A percentile compares a stretch with the other conserved stretches of the same genome.
Conservation (phyloP, 2,888 invertebrate genomes). For the Emmelina monodactyla region DNA sequence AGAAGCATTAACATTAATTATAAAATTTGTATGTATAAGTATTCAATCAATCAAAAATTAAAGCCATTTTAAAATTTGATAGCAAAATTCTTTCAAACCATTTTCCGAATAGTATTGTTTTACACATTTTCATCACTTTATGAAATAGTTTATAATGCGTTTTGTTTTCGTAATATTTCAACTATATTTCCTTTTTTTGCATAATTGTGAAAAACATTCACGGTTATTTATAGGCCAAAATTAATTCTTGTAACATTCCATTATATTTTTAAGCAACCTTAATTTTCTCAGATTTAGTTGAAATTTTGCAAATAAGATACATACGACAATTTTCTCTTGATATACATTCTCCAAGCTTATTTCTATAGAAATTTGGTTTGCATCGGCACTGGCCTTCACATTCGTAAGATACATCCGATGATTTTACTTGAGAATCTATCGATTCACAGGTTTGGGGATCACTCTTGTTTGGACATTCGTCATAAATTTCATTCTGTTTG, state of each 20-base stretch:
- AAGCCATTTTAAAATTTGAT: too few species aligned
- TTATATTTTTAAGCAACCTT: neutral
- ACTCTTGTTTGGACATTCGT: neutral
- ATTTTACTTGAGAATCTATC: neutral
- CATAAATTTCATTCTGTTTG: neutral
- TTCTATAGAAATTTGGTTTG: conserved; percentile 4
- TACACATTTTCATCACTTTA: too few species aligned
- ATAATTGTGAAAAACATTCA: too few species aligned
- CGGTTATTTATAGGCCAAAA: neutral
- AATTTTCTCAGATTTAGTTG: neutral
- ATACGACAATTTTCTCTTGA: conserved; percentile 2
- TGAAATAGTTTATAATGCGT: too few species aligned
- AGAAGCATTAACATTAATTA: neutral
- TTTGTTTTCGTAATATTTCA: too few species aligned
- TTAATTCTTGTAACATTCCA: neutral
- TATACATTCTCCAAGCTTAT: conserved; percentile 7
- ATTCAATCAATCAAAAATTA: too few species aligned
- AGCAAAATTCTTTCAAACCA: too few species aligned
- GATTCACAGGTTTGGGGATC: neutral
- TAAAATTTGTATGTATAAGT: too few species aligned
- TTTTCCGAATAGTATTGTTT: too few species aligned
- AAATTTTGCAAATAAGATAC: neutral
- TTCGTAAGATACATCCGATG: neutral
- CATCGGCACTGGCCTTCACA: conserved; percentile 3
- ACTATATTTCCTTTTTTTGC: too few species aligned